Evolutionary conservation across 1,140 invertebrate species (phyloP).

Genomic region (Himalopsyche phryganea): DNA sequence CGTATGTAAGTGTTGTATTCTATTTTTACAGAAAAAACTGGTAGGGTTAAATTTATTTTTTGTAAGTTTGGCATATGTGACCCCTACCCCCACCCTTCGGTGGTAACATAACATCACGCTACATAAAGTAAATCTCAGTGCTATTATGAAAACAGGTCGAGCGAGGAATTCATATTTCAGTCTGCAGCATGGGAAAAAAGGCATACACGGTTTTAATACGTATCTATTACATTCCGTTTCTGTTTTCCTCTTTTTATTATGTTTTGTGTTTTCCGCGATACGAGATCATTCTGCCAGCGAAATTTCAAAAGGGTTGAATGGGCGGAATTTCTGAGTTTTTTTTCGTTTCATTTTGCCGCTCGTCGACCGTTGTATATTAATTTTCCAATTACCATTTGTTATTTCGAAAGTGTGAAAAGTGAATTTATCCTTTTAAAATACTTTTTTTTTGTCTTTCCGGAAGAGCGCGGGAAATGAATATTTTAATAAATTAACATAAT

Average conservation of each 20-base stretch:
- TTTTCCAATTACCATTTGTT: too few species aligned
- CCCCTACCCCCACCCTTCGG: background rate
- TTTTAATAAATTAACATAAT: too few species aligned
- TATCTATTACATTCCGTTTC: slow-evolving; percentile 1
- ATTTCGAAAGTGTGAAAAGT: too few species aligned
- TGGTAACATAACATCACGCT: slow-evolving; percentile 19
- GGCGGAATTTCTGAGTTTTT: background rate
- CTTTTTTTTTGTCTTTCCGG: too few species aligned
- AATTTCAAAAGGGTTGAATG: slow-evolving; percentile 1
- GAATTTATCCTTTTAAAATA: too few species aligned
- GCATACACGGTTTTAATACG: slow-evolving; percentile 17
- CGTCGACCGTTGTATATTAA: background rate
- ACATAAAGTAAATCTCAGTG: slow-evolving; percentile 29
- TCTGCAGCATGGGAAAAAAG: slow-evolving; percentile 13
- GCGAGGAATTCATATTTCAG: slow-evolving; percentile 27
- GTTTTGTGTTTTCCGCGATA: background rate
- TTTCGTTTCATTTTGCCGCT: slow-evolving; percentile 1
- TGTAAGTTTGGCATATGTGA: background rate
- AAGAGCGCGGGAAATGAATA: too few species aligned
- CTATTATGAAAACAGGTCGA: slow-evolving; percentile 24
- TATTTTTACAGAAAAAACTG: too few species aligned
- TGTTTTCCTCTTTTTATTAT: background rate
- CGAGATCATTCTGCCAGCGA: background rate
- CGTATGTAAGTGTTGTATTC: too few species aligned
- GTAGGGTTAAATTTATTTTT: too few species aligned